These are phyloP conservation scores for Ophraella communa DNA, from an alignment of 2,888 invertebrate genomes.

Conservation along the genomic window DNA sequence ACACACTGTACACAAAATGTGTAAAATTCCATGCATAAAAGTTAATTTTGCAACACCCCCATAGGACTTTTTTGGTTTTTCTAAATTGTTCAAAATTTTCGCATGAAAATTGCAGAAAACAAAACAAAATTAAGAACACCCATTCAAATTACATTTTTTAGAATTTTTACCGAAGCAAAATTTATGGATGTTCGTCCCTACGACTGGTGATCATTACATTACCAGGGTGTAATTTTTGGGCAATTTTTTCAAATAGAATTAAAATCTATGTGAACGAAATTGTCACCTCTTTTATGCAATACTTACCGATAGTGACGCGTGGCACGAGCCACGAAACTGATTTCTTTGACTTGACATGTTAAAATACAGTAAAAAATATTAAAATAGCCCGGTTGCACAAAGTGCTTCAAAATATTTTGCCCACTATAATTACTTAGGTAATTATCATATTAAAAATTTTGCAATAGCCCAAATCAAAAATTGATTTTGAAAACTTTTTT, in stretches of 20 bases:
- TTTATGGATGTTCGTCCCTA: conserved; percentile 9
- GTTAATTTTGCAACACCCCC: conserved; percentile 40
- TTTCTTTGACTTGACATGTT: conserved; percentile 37
- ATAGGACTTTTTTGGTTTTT: conserved; percentile 28
- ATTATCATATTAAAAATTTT: conserved; percentile 52
- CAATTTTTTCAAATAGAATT: conserved; percentile 40
- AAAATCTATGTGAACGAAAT: conserved; percentile 34
- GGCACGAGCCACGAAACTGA: conserved; percentile 21
- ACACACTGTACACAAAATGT: conserved; percentile 36
- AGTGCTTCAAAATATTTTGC: conserved; percentile 61
- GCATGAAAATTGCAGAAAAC: conserved; percentile 5
- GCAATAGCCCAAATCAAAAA: conserved; percentile 59
- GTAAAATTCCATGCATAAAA: conserved; percentile 49
- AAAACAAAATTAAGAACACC: conserved; percentile 7
- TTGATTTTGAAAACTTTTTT: conserved; percentile 40
- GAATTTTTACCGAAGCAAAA: conserved; percentile 3
- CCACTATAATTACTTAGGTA: conserved; percentile 52
- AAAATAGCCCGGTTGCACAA: conserved; percentile 62
- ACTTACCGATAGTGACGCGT: conserved; percentile 45
- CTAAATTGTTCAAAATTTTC: conserved; percentile 19
- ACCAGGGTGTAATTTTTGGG: conserved; percentile 44
- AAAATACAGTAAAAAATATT: conserved; percentile 52
- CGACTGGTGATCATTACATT: neutral
- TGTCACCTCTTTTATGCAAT: conserved; percentile 47
- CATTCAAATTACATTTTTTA: neutral